Conservation (phyloP, 2,888 invertebrate species). For the Ernsta delagoae region DNA sequence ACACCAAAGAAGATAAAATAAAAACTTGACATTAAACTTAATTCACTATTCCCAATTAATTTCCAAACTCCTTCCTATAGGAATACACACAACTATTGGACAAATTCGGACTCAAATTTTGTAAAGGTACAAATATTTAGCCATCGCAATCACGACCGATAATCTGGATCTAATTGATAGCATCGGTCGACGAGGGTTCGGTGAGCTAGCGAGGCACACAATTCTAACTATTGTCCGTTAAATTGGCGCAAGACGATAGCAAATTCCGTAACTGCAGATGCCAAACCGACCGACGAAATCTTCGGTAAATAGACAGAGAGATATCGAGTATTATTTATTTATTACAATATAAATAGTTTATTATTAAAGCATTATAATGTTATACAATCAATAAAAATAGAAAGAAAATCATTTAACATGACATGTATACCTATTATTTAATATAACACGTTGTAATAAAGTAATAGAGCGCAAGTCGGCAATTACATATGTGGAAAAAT, state of each 20-base stretch:
- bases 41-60: too few relatives aligned
- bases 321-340: slow-evolving; percentile 9
- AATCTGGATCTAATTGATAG: slow-evolving; percentile 29
- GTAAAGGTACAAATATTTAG: slow-evolving; percentile 1
- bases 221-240: slow-evolving; percentile 55
- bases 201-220: slow-evolving; percentile 44
- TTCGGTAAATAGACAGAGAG: background rate
- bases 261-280: slow-evolving; percentile 58
- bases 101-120: background rate
- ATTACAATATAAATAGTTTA: background rate
- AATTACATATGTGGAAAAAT: too few relatives aligned
- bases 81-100: too few relatives aligned
- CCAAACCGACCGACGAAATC: slow-evolving; percentile 44
- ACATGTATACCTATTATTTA: too few relatives aligned
- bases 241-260: slow-evolving; percentile 56
- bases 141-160: slow-evolving; percentile 6
- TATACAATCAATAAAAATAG: too few relatives aligned
- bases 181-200: slow-evolving; percentile 49
- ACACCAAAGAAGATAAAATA: too few relatives aligned
- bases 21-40: too few relatives aligned
- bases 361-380: too few relatives aligned
- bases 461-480: too few relatives aligned
- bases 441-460: too few relatives aligned
- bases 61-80: too few relatives aligned
- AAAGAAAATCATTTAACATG: too few relatives aligned